Conservation (phyloP, 1,140 invertebrate genomes). For the Hyposmocoma kahamanoa region DNA sequence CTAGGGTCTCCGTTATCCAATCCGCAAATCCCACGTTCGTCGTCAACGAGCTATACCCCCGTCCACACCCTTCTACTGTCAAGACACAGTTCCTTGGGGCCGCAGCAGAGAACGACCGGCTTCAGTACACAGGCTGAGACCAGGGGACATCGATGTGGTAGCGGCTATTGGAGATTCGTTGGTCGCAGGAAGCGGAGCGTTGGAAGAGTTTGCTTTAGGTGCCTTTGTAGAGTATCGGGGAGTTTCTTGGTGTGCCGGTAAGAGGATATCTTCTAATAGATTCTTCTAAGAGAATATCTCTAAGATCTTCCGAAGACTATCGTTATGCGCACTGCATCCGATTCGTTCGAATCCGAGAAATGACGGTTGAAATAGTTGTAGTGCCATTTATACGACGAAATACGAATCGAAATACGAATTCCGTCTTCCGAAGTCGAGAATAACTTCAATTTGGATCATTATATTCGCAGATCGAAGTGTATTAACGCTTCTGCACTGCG, state of each 20-base stretch:
- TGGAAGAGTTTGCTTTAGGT: constrained; percentile 82
- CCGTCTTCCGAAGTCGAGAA: too few species aligned
- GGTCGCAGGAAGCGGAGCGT: constrained; percentile 83
- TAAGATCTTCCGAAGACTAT: too few species aligned
- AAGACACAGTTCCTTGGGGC: constrained; percentile 35
- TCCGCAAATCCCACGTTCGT: constrained; percentile 48
- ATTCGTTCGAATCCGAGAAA: too few species aligned
- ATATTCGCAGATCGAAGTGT: too few species aligned
- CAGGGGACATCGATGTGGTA: constrained; percentile 85
- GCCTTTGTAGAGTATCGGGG: constrained; percentile 85
- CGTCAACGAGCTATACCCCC: constrained; percentile 46
- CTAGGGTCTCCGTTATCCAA: constrained; percentile 51
- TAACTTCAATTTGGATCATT: too few species aligned
- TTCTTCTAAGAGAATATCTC: too few species aligned
- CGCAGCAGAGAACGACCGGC: constrained; percentile 41
- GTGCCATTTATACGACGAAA: too few species aligned
- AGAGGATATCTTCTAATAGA: too few species aligned
- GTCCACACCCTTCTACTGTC: constrained; percentile 51
- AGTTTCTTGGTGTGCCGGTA: constrained; percentile 84
- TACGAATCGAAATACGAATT: too few species aligned
- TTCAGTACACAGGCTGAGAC: constrained; percentile 74
- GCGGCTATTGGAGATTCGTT: constrained; percentile 87
- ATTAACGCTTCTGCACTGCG: too few species aligned
- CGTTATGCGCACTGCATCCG: too few species aligned
- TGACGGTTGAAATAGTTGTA: too few species aligned